Percentiles rank a stretch among this genome's conserved stretches.
These are phyloP conservation scores for Oasisia sp. DNA, from an alignment of 2,888 invertebrate species.

Conservation along the genomic window DNA sequence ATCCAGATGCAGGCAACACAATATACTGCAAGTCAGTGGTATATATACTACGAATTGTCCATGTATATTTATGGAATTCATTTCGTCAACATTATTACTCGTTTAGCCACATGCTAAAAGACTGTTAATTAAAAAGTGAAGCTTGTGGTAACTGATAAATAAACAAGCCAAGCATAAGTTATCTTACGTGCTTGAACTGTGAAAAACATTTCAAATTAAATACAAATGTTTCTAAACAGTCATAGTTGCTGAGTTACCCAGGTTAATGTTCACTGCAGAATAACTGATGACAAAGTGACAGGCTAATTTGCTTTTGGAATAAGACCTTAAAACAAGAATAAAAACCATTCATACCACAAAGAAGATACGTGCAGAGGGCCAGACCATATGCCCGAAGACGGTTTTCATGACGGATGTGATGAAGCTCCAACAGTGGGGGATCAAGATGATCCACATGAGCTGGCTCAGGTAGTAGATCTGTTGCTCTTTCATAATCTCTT, in stretches of 20 bases:
- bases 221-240: neutral
- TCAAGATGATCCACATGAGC: constrained; percentile 83
- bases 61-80: no score
- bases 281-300: neutral
- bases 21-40: no score
- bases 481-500: no score
- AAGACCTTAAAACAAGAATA: neutral
- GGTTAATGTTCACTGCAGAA: neutral
- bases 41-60: no score
- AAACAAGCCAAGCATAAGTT: neutral
- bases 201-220: neutral
- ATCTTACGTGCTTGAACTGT: neutral
- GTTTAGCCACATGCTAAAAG: no score
- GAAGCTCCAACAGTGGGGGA: constrained; percentile 88
- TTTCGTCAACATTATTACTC: no score
- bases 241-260: neutral
- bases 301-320: neutral
- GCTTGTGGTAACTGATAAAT: neutral
- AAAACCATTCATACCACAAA: constrained; percentile 43
- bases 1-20: no score
- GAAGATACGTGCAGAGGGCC: constrained; percentile 45
- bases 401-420: constrained; percentile 67
- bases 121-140: no score
- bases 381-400: constrained; percentile 49
- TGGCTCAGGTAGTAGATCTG: constrained; percentile 54